Evolutionary conservation across 2,797 vertebrate genomes (phyloP).

Genomic region (Neosilurus hyrtlii): DNA sequence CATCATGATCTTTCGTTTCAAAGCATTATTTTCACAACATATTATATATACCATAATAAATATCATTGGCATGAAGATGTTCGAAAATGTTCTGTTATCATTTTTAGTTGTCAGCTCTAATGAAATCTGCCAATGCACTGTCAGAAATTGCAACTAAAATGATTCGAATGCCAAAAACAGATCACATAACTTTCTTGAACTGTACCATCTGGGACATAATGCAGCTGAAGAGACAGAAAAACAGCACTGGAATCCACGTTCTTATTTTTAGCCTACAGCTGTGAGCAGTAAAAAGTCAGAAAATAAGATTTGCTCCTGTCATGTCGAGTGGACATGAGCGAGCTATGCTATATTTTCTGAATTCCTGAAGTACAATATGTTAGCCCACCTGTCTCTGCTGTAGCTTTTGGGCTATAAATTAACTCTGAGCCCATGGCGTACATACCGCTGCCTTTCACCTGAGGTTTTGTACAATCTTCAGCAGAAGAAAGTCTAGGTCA

Average conservation of each 20-base stretch:
- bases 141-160: not conserved
- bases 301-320: conserved; percentile 31
- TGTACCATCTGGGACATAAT: not conserved
- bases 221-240: not conserved
- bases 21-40: too few species aligned
- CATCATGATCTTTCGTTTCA: too few species aligned
- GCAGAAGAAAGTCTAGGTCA: not conserved
- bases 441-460: not conserved
- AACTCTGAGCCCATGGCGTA: not conserved
- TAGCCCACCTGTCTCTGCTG: not conserved
- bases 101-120: not conserved
- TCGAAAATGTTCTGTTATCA: not conserved
- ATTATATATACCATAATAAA: not conserved
- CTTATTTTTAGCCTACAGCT: conserved; percentile 15
- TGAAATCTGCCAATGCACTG: not conserved
- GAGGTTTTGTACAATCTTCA: not conserved
- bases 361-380: conserved; percentile 16
- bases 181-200: conserved; percentile 6
- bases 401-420: not conserved
- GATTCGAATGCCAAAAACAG: not conserved
- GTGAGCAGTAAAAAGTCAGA: conserved; percentile 9
- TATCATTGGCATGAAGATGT: not conserved
- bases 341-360: not conserved
- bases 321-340: not conserved
- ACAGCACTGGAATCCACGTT: conserved; percentile 4